Evolutionary conservation across 1,140 invertebrate species (phyloP), one percentile per base, ranked within the genome.

Genomic region (Littorina saxatilis): DNA sequence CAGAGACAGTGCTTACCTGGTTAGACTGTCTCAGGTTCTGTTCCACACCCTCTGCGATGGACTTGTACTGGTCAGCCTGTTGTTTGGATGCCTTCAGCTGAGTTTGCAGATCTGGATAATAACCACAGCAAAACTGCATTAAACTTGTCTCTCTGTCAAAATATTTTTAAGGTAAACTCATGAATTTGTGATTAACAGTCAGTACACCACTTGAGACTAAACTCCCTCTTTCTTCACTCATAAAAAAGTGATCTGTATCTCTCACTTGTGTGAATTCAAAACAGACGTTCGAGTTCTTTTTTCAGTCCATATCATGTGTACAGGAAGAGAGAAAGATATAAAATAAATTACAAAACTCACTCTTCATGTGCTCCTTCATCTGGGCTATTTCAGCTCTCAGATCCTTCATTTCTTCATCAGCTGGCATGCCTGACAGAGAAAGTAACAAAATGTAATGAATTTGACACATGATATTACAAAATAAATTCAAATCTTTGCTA

Each of bases 31-130:
- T 43, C 68, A 98, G 92, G 90, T 96, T 96, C 80, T 95, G 94
- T 90, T 98, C 97, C 11, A 96, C 93, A 72, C 94, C 94, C 87
- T 96, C 95, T 9, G 96, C 95, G 84, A 98, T 95, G 82, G 95
- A 95, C 87, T 95, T 96, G 91, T 97, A 97, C 87, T 98, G 96
- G 87, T 96, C 95, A 35, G 94, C 94, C 87, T 96, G 96, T 85
- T 95, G 94, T 83, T 95, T 95, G 0, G 95, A 92, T 55, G 94
- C 93, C 84, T 94, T 94, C 52, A 98, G 86, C 91, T 97, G 96
- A 82, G 95, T 94, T 73, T 94, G 93, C 0, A 97, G 90, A 1
- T 94, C 95, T 90, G 70, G n/a, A 63, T 9, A 63, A 15, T n/a
- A n/a, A n/a, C n/a, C n/a, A n/a, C n/a, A n/a, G n/a, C n/a, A n/a